A percentile compares a stretch with the other conserved stretches of the same genome.
These are phyloP conservation scores for Schizaphis graminum DNA, from an alignment of 2,888 invertebrate genomes.

Conservation along the genomic window DNA sequence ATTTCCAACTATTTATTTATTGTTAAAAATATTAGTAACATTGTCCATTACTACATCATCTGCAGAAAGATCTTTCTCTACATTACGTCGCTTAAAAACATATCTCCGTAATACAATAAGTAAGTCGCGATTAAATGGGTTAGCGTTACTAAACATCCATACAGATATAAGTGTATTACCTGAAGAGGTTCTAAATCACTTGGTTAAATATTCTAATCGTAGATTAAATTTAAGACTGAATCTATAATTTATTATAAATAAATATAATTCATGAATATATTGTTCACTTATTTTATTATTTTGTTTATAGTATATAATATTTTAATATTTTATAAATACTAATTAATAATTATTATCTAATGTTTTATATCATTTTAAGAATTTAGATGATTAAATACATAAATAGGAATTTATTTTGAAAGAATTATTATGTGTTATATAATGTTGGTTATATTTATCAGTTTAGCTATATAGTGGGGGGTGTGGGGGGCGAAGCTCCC, in stretches of 20 bases:
- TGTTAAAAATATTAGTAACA: constrained; percentile 23
- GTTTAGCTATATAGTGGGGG: no score
- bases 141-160: constrained; percentile 30
- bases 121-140: constrained; percentile 14
- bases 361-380: no score
- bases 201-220: constrained; percentile 17
- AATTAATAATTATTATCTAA: no score
- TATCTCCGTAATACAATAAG: constrained; percentile 1
- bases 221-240: background rate
- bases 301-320: background rate
- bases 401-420: no score
- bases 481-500: no score
- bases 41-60: constrained; percentile 35
- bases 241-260: constrained; percentile 26
- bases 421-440: no score
- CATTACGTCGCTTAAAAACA: constrained; percentile 26
- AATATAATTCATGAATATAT: background rate
- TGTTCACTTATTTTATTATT: constrained; percentile 12
- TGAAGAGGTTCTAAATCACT: constrained; percentile 10
- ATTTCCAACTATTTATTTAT: constrained; percentile 32
- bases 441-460: no score
- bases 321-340: no score
- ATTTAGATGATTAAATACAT: no score
- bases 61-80: constrained; percentile 9
- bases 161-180: no score